These are phyloP conservation scores for Sciurus vulgaris DNA, from an alignment of 2,797 vertebrate species.

Conservation along the genomic window DNA sequence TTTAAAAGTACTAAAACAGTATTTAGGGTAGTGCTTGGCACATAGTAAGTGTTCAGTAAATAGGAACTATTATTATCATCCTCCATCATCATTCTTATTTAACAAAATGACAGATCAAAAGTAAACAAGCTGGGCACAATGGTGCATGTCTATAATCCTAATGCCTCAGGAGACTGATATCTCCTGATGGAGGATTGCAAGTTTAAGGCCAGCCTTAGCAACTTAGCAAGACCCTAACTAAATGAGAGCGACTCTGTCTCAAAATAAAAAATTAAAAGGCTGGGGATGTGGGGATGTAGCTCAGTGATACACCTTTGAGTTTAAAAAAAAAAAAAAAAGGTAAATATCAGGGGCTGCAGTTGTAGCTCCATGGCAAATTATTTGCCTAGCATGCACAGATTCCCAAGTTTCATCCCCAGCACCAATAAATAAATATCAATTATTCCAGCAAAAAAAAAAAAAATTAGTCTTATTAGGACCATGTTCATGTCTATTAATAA, in stretches of 20 bases:
- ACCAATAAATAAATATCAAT: not conserved
- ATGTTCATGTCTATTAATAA: not conserved
- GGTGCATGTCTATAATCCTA: too few relatives aligned
- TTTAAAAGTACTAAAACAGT: not conserved
- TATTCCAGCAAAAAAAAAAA: not conserved
- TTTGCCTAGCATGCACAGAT: not conserved
- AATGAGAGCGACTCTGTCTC: too few relatives aligned
- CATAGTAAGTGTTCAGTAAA: not conserved
- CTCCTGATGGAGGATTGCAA: too few relatives aligned
- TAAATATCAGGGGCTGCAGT: not conserved
- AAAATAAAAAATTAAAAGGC: too few relatives aligned
- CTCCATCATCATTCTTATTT: not conserved
- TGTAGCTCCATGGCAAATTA: too few relatives aligned
- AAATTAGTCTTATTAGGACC: not conserved
- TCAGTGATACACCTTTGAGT: too few relatives aligned
- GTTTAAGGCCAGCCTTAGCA: too few relatives aligned
- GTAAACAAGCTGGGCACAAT: not conserved
- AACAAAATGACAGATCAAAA: not conserved
- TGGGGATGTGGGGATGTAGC: too few relatives aligned
- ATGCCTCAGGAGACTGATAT: too few relatives aligned
- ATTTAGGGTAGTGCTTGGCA: not conserved
- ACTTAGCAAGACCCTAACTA: too few relatives aligned
- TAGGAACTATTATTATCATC: not conserved
- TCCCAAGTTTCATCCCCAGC: not conserved
- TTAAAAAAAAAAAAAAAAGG: too few relatives aligned